phyloP scores from a whole-genome alignment of 2,797 vertebrate species.

The Cetoscarus ocellatus region DNA sequence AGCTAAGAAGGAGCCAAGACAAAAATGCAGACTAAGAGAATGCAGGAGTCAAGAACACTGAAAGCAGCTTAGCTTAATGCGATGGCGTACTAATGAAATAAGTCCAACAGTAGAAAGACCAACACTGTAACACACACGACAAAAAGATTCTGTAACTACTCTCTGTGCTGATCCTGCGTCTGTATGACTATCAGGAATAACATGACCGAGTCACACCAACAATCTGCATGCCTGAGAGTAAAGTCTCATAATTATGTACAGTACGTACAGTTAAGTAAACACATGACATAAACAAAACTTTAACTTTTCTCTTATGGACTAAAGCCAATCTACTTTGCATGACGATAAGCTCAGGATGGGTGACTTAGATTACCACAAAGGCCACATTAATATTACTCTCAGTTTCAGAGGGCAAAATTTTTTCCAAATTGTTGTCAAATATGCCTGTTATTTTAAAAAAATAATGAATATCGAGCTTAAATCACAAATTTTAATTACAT shows the following conservation, averaged over 20 bases:
- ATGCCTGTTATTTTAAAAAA: no score
- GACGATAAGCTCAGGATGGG: background rate
- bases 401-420: no score
- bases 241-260: background rate
- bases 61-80: conserved; percentile 67
- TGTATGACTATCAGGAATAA: conserved; percentile 13
- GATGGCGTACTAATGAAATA: conserved; percentile 53
- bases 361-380: no score
- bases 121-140: conserved; percentile 24
- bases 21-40: conserved; percentile 45
- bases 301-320: background rate
- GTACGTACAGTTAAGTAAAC: background rate
- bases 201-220: background rate
- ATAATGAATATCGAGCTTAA: no score
- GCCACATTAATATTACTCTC: no score
- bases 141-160: conserved; percentile 4
- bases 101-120: conserved; percentile 36
- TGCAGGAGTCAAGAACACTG: conserved; percentile 53
- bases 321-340: background rate
- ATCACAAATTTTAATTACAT: no score
- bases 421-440: no score
- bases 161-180: conserved; percentile 16
- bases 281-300: background rate
- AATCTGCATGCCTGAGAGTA: background rate
- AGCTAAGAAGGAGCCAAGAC: conserved; percentile 25